These are phyloP conservation scores for Phania funesta DNA, from an alignment of 2,888 invertebrate species.

Conservation along the genomic window DNA sequence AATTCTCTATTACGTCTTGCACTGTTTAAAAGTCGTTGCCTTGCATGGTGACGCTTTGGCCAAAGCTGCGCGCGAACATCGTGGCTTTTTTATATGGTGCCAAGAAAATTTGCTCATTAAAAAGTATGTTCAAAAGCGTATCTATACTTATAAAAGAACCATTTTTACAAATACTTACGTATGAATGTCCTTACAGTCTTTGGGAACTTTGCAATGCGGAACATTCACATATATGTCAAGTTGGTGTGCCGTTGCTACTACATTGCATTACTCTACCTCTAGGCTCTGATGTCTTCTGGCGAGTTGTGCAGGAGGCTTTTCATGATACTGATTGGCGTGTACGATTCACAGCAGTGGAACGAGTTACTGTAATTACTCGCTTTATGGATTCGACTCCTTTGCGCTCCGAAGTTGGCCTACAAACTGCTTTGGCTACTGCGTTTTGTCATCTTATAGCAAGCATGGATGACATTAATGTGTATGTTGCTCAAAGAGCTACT, in stretches of 20 bases:
- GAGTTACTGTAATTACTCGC: conserved; percentile 94
- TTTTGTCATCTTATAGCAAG: conserved; percentile 98
- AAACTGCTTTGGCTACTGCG: conserved; percentile 96
- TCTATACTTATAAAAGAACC: not conserved
- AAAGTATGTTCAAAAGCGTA: conserved; percentile 83
- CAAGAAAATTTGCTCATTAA: conserved; percentile 97
- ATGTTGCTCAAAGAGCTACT: conserved; percentile 96
- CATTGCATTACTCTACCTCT: conserved; percentile 97
- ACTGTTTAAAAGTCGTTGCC: conserved; percentile 93
- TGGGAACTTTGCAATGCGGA: conserved; percentile 96
- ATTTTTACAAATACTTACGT: not conserved
- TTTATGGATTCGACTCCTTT: conserved; percentile 96
- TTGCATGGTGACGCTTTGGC: conserved; percentile 96
- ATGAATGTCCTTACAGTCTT: conserved; percentile 82
- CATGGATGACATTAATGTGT: conserved; percentile 96
- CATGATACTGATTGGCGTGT: conserved; percentile 93
- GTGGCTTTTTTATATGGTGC: conserved; percentile 96
- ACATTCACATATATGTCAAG: conserved; percentile 96
- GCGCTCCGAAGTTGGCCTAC: conserved; percentile 89
- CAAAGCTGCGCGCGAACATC: conserved; percentile 92
- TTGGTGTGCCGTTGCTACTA: conserved; percentile 93
- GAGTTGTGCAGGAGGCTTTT: conserved; percentile 96
- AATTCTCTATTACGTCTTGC: conserved; percentile 94
- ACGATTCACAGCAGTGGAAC: conserved; percentile 96
- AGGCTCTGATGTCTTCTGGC: conserved; percentile 97